Evolutionary conservation across 2,113 vertebrate genomes (phyloP).

Genomic region (Tapirus terrestris): DNA sequence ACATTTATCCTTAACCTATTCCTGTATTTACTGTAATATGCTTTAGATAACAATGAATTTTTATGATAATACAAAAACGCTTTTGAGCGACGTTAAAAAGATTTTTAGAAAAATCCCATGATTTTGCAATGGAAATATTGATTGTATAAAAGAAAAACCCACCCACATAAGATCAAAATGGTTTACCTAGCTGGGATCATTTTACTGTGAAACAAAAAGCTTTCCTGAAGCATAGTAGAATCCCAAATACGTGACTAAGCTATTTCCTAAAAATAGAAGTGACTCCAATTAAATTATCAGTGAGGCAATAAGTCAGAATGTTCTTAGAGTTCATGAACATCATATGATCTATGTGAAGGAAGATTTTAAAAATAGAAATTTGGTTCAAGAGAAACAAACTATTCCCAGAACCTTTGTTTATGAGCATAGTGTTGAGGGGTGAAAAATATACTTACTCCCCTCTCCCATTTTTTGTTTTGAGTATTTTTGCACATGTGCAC

Average conservation of each 20-base stretch:
- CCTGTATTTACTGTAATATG: background rate
- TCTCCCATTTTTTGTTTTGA: background rate
- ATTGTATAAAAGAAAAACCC: background rate
- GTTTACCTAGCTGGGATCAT: background rate
- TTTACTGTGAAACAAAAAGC: slow-evolving; percentile 19
- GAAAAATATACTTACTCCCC: background rate
- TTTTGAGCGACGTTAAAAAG: background rate
- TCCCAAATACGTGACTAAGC: slow-evolving; percentile 27
- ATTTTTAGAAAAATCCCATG: background rate
- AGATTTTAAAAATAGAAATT: slow-evolving; percentile 62
- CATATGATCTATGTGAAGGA: slow-evolving; percentile 29
- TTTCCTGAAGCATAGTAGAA: background rate
- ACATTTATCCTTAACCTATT: background rate
- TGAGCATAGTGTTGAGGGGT: background rate
- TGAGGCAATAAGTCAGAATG: slow-evolving; percentile 59
- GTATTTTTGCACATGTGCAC: background rate
- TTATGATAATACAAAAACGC: background rate
- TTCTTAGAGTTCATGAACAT: slow-evolving; percentile 58
- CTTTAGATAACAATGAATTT: background rate
- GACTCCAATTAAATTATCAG: slow-evolving; percentile 60
- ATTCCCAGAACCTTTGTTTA: slow-evolving; percentile 11
- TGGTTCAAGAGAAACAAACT: slow-evolving; percentile 18
- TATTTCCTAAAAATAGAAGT: slow-evolving; percentile 66
- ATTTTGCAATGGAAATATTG: background rate
- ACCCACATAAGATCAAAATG: background rate